A percentile compares a stretch with the other conserved stretches of the same genome.
Evolutionary conservation across 1,140 invertebrate species (phyloP).

Genomic region (Tetragnatha versicolor): DNA sequence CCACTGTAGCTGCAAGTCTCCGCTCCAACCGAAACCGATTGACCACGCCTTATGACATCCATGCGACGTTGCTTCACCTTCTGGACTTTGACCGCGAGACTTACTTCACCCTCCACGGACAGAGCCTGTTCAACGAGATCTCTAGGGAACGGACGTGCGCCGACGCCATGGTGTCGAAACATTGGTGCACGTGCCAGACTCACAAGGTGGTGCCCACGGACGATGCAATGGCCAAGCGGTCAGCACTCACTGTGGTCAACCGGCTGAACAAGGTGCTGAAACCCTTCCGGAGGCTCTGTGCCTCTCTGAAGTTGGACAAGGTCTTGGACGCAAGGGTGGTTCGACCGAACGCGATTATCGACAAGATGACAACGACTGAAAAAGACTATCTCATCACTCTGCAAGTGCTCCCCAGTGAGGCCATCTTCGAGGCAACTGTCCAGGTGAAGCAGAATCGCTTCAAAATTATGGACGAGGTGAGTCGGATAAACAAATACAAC

Average conservation of each 20-base stretch:
- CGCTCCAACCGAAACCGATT: conserved; percentile 69
- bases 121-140: conserved; percentile 57
- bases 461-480: conserved; percentile 81
- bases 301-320: conserved; percentile 68
- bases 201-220: conserved; percentile 71
- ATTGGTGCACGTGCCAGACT: conserved; percentile 91
- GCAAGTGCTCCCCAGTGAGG: conserved; percentile 75
- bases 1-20: conserved; percentile 69
- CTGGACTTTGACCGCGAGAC: conserved; percentile 32
- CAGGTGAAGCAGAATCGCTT: conserved; percentile 63
- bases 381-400: conserved; percentile 62
- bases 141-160: conserved; percentile 77
- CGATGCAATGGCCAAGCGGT: conserved; percentile 63
- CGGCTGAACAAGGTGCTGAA: conserved; percentile 73
- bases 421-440: conserved; percentile 69
- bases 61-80: conserved; percentile 63
- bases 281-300: conserved; percentile 71
- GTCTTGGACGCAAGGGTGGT: conserved; percentile 76
- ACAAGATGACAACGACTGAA: background rate
- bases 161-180: conserved; percentile 88
- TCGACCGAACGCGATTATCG: conserved; percentile 64
- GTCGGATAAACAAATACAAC: conserved; percentile 86
- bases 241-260: conserved; percentile 69
- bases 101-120: conserved; percentile 34
- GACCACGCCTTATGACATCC: conserved; percentile 67